Base-by-base conservation (phyloP, 2,797 vertebrate species). In the Iguana delicatissima region DNA sequence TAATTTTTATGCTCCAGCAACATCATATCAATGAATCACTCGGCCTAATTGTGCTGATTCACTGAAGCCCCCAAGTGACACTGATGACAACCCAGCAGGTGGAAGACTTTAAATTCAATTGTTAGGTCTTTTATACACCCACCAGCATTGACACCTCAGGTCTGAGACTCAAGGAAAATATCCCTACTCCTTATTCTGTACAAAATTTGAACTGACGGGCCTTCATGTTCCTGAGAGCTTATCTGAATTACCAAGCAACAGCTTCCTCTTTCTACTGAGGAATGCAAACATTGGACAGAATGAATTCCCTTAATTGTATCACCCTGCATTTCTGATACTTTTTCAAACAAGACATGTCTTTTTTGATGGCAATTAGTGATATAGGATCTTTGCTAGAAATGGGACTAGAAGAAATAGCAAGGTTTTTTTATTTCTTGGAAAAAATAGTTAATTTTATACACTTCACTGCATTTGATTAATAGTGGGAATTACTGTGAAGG, bases 231-330 rank as follows among this genome's bases (percentile, higher is more conserved):
- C 52, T 52, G 24, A 29, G 32, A 67, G 14, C 46, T 77, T 76
- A 8, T 42, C 46, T 88, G 81, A 50, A 84, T 81, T 52, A 50
- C 55, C 32, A 88, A 64, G 7, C 24, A 50, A 62, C 42, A 81
- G 16, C 32, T 62, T 76, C 24, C 74, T 6, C n/a, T 73, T 8
- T 80, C 73, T 7, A 3, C 32, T 16, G 74, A 57, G 42, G n/a
- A 22, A 80, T 88, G 29, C 50, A 62, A 73, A 32, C 16, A 52
- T 6, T 62, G 24, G 64, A 38, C 86, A 87, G 55, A 77, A 69
- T 90, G 32, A 52, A 76, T 88, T 93, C 12, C 57, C n/a, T 80
- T 88, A 42, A 64, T 92, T 87, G 88, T 92, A 42, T 90, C 50
- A 32, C 52, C 12, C 1, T 91, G 29, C 57, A 38, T 46, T 87